Evolutionary conservation across 30 jellyfish, hydroid and myxozoan genomes (phyloP).

Genomic region (Pseudorhiza aurosa): DNA sequence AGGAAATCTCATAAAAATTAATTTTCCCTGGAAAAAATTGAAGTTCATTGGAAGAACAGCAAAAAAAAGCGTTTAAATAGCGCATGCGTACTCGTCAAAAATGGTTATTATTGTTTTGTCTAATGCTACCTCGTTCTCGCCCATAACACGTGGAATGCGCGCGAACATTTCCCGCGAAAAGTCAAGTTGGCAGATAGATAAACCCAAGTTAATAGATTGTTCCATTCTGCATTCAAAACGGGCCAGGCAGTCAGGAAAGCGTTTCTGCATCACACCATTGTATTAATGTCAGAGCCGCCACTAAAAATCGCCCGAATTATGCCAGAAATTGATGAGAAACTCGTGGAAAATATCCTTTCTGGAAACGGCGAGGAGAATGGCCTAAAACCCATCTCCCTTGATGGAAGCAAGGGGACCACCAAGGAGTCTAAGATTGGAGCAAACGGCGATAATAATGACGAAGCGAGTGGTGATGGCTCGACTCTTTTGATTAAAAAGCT

Average conservation of each 20-base stretch:
- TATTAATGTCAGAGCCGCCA: conserved; percentile 51
- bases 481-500: conserved; percentile 49
- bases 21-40: too few relatives aligned
- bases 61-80: too few relatives aligned
- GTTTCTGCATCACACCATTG: neutral
- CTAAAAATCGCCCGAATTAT: conserved; percentile 31
- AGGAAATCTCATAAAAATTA: too few relatives aligned
- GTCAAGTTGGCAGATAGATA: too few relatives aligned
- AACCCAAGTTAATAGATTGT: too few relatives aligned
- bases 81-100: too few relatives aligned
- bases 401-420: neutral
- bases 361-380: neutral
- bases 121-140: too few relatives aligned
- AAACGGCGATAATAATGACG: neutral
- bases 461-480: conserved; percentile 40
- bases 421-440: neutral
- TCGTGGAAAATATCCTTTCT: neutral
- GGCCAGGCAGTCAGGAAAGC: conserved; percentile 28
- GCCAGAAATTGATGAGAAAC: conserved; percentile 17
- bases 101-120: too few relatives aligned
- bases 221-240: neutral
- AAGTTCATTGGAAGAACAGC: too few relatives aligned
- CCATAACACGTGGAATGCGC: too few relatives aligned
- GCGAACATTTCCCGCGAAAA: too few relatives aligned
- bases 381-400: neutral